Base-by-base conservation (phyloP, 2,888 invertebrate genomes). In the Oasisia sp. region DNA sequence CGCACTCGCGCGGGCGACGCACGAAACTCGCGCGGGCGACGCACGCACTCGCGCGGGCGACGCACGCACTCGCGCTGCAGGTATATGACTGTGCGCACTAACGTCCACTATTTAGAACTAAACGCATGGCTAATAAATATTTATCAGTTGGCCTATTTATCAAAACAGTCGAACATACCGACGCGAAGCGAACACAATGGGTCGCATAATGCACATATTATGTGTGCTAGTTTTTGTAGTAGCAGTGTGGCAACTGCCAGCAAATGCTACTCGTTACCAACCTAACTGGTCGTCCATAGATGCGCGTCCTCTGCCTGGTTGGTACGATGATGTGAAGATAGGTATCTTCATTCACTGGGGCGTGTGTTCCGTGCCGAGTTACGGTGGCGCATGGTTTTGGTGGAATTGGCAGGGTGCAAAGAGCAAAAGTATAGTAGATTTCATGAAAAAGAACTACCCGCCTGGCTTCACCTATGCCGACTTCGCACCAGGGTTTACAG, bases 261-360 rank as follows among this genome's bases (percentile, higher is more conserved):
- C n/a, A 74, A 27, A 74, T 74, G 74, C 74, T 27, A 74, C 45
- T 2, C 90, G 89, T 12, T 94, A 94, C 89, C 89, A 97, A 91
- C 98, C 99, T 0, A 97, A 97, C 32, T 99, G 99, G 99, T 97
- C 97, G 0, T 98, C 98, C 95, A 97, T 99, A 94, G 99, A 99
- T 95, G 97, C 97, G 27, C 97, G 99, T 92, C 98, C 98, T 0
- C 95, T 99, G 92, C 99, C 99, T 0, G 93, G 95, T 3, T 99
- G 99, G 99, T 99, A 98, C 95, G 99, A 99, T 95, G 97, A 98
- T 92, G 98, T 98, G 0, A 99, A 99, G 97, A 97, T 98, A 93
- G 99, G 99, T 3, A 98, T 99, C 94, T 99, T 99, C 95, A 97
- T 99, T 89, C 99, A 99, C 95, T 99, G 98, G 98, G 99, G 99